Evolutionary conservation across 2,888 invertebrate species (phyloP).

Genomic region (Ornithoptera priamus): DNA sequence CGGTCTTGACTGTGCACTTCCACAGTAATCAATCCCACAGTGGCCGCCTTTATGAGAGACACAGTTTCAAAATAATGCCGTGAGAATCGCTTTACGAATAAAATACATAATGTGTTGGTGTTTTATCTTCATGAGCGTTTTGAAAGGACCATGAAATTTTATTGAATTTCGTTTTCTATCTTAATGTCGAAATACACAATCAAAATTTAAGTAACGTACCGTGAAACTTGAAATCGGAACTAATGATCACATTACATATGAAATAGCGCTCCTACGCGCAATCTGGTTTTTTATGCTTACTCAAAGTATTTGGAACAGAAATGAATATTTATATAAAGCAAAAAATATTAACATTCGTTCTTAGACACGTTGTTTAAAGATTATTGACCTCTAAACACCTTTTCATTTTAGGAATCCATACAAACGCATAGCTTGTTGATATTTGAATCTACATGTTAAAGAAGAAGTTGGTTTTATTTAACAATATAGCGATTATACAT

Average conservation of each 20-base stretch:
- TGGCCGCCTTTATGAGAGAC: slow-evolving; percentile 7
- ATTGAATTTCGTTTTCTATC: slow-evolving; percentile 5
- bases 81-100: slow-evolving; percentile 24
- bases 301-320: background rate
- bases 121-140: slow-evolving; percentile 19
- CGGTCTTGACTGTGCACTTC: slow-evolving; percentile 12
- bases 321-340: background rate
- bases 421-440: background rate
- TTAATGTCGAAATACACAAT: slow-evolving; percentile 6
- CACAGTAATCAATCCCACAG: slow-evolving; percentile 9
- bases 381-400: background rate
- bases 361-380: background rate
- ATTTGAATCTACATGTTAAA: background rate
- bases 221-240: slow-evolving; percentile 6
- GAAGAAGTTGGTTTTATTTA: too few species aligned
- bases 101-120: slow-evolving; percentile 5
- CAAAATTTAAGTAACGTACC: slow-evolving; percentile 14
- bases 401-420: background rate
- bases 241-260: background rate
- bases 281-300: background rate
- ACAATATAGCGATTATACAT: too few species aligned
- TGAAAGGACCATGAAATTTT: slow-evolving; percentile 21
- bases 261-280: background rate
- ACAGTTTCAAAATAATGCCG: slow-evolving; percentile 17
- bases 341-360: background rate